Evolutionary conservation across 2,113 vertebrate genomes (phyloP), one percentile per base, ranked within the genome.

Genomic region (Motacilla tschutschensis): DNA sequence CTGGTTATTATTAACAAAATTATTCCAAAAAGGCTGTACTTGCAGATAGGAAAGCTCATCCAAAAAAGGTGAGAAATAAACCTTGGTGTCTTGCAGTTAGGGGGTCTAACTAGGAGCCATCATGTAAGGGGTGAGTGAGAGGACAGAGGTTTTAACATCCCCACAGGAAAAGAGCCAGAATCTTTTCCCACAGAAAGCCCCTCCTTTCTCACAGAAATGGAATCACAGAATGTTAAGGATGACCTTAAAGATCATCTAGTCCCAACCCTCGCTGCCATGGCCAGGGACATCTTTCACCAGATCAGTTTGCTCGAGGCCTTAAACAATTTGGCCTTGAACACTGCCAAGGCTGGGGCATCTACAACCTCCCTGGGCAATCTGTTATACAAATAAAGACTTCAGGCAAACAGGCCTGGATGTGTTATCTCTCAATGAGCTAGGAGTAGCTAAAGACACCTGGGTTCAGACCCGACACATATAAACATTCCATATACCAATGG

Each of bases 241-340:
- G 7, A 38, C 24, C 6, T 29, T 38, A 25, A 44, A 51, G 28
- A 25, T 14, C 22, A 24, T 20, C 31, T 33, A 57, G 10, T 25
- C 22, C 15, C 28, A 64, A 4, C 2, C 13, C 7, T 26, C 0
- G 0, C 2, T 50, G 43, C 22, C 36, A 28, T 5, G 5, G 22
- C 6, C 0, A 1, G 31, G 26, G 11, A 47, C 31, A 77, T 1
- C 6, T 12, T 24, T 64, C 28, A 50, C 36, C 22, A 63, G 12
- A 41, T 6, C 43, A 63, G 12, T 13, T 26, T 43, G 43, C n/a
- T 31, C 58, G 28, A 43, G 14, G 15, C 8, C 12, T 63, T 55
- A n/a, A 7, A 47, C 3, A 28, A 48, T 15, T 21, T 36, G 26
- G 8, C 6, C 18, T 40, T 19, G 4, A 63, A 17, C 36, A 28